Percentiles rank a stretch among this genome's conserved stretches.
phyloP scores from a whole-genome alignment of 2,888 invertebrate species.

The Hemithea aestivaria region DNA sequence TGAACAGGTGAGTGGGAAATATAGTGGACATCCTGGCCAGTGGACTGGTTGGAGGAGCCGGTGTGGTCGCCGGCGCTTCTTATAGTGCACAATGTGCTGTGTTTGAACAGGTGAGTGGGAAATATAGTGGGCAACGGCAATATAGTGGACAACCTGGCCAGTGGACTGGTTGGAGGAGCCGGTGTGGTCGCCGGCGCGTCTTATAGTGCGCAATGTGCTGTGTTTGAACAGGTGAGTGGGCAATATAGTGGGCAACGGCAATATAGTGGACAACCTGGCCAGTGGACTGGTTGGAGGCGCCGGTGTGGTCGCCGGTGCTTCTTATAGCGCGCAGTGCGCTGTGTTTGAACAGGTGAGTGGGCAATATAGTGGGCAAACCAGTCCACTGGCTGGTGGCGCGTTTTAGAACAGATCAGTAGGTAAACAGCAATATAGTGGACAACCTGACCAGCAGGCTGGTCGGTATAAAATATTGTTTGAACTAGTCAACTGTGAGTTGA shows the following conservation, averaged over 20 bases:
- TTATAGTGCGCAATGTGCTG: constrained; percentile 94
- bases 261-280: constrained; percentile 97
- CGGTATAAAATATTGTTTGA: too few species aligned
- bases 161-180: constrained; percentile 98
- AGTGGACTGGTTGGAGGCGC: constrained; percentile 98
- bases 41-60: constrained; percentile 98
- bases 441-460: constrained; percentile 97
- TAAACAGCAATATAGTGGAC: constrained; percentile 98
- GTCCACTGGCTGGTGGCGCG: constrained; percentile 98
- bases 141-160: constrained; percentile 97
- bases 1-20: constrained; percentile 94
- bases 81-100: constrained; percentile 96
- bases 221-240: constrained; percentile 97
- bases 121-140: constrained; percentile 99
- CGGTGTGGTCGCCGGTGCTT: constrained; percentile 97
- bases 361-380: constrained; percentile 99
- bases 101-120: constrained; percentile 95
- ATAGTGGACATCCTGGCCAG: constrained; percentile 98
- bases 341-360: constrained; percentile 96
- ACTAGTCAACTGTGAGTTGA: too few species aligned
- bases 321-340: constrained; percentile 94
- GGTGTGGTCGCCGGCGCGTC: constrained; percentile 98
- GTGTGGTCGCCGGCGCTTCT: constrained; percentile 97
- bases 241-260: constrained; percentile 98
- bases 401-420: constrained; percentile 97